Percentiles rank a stretch among this genome's conserved stretches.
Evolutionary conservation across 2,888 invertebrate species (phyloP).

Genomic region (Plusia festucae): DNA sequence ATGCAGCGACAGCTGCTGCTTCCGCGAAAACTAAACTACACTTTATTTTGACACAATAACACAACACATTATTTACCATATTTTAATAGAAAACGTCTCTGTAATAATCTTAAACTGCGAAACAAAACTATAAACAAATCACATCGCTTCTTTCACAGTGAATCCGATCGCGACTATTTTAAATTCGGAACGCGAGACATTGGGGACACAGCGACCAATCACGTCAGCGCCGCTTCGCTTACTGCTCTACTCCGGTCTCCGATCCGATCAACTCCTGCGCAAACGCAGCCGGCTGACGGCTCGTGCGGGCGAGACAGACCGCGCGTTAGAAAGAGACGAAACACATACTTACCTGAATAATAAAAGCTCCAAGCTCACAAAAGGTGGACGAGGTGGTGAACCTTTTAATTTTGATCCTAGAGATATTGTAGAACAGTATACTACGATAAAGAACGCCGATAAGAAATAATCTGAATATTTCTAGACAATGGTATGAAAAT

Average conservation of each 20-base stretch:
- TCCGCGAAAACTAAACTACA: constrained; percentile 62
- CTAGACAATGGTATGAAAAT: constrained; percentile 8
- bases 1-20: constrained; percentile 72
- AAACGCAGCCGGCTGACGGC: constrained; percentile 69
- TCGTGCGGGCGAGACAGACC: constrained; percentile 72
- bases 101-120: constrained; percentile 30
- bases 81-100: constrained; percentile 47
- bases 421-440: constrained; percentile 52
- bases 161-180: constrained; percentile 81
- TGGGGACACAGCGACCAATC: constrained; percentile 76
- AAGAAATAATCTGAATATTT: neutral
- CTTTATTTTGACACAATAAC: constrained; percentile 64
- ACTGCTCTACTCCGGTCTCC: constrained; percentile 80
- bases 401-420: constrained; percentile 68
- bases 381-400: constrained; percentile 72
- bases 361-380: constrained; percentile 80
- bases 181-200: constrained; percentile 75
- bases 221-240: constrained; percentile 84
- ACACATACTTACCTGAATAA: constrained; percentile 81
- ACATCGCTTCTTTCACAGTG: constrained; percentile 71
- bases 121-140: constrained; percentile 69
- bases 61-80: constrained; percentile 68
- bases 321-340: constrained; percentile 68
- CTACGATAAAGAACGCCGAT: constrained; percentile 19
- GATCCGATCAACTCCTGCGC: constrained; percentile 84